Conservation (phyloP, 2,113 vertebrate species). For the Saguinus imperator region DNA sequence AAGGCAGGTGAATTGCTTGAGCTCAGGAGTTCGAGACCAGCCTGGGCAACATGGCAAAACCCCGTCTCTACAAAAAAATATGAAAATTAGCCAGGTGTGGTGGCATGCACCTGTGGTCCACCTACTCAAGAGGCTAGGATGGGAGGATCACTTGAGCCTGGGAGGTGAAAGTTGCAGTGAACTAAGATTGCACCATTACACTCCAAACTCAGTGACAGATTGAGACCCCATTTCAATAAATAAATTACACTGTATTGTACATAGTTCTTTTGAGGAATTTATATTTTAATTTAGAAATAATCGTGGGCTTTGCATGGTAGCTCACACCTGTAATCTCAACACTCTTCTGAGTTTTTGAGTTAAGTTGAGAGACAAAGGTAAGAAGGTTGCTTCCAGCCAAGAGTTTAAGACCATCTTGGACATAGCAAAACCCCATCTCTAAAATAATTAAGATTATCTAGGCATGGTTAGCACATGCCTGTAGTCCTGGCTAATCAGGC, state of each 20-base stretch:
- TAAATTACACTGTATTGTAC: neutral
- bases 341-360: too few species aligned
- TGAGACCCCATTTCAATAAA: neutral
- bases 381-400: too few species aligned
- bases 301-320: too few species aligned
- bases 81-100: neutral
- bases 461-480: too few species aligned
- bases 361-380: too few species aligned
- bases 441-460: too few species aligned
- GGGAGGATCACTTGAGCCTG: neutral
- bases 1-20: neutral
- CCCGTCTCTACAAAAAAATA: neutral
- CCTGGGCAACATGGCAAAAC: neutral
- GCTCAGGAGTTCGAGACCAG: neutral
- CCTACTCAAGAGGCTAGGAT: neutral
- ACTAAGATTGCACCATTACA: neutral
- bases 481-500: too few species aligned
- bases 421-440: too few species aligned
- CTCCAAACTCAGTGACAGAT: neutral
- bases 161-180: neutral
- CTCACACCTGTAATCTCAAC: too few species aligned
- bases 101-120: neutral
- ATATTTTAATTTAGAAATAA: neutral
- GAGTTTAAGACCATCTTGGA: too few species aligned
- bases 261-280: neutral